Evolutionary conservation across 2,113 vertebrate species (phyloP), one percentile per base, ranked within the genome.

Genomic region (Pao palembangensis): DNA sequence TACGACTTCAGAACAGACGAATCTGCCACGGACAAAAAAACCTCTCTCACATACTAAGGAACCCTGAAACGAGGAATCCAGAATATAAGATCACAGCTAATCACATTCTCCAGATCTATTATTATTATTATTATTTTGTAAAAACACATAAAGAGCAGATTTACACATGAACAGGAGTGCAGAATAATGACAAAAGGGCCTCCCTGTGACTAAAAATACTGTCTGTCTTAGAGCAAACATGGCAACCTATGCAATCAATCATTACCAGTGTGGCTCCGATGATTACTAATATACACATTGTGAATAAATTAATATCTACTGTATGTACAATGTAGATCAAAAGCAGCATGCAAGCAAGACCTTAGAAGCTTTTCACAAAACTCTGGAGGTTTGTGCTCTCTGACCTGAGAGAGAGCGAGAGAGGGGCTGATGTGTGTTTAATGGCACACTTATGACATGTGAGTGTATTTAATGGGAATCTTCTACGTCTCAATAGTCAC

Each of bases 31-130:
- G 10, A 10, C 3, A 13, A 21, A 14, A 16, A 44, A 17, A 13
- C 6, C 28, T 73, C 67, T 67, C 50, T 12, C 18, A 19, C 59
- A 20, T 61, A 71, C 67, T 76, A 78, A 12, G 43, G 69, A 66
- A 77, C 64, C 54, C 76, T 38, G 43, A 81, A 76, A 38, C 34
- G 11, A 72, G 44, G 4, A 58, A 51, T 51, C 81, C 71, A 72
- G 62, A 88, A 87, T 85, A 88, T 89, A 88, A 92, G 86, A 93
- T 90, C 34, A 92, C 93, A 76, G 92, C 89, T 85, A 92, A 73
- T 89, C 90, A 94, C 91, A 83, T 73, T 76, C 57, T 70, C 73
- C 68, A 64, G 56, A 80, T 90, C 81, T 83, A 77, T 57, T 68
- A 55, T 81, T 66, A 19, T 16, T 84, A 42, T 49, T 19, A 1